Evolutionary conservation across 2,888 invertebrate species (phyloP).

Genomic region (Trichacis sp.): DNA sequence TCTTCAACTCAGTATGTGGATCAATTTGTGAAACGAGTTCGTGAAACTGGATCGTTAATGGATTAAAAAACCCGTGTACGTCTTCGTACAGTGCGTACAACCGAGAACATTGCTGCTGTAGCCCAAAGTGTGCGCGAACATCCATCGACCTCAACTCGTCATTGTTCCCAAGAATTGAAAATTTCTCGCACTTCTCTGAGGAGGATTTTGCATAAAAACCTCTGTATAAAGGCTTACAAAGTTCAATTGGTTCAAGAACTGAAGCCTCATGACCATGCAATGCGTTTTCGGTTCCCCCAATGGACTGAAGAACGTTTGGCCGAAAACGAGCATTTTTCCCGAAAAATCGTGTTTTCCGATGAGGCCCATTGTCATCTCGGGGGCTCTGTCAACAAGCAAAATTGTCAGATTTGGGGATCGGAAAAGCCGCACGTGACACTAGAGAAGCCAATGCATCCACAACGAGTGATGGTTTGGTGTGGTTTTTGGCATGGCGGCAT

Average conservation of each 20-base stretch:
- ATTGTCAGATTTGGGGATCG: not conserved
- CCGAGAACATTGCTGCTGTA: conserved; percentile 53
- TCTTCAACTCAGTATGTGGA: too few relatives aligned
- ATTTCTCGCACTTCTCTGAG: too few relatives aligned
- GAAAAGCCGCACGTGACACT: not conserved
- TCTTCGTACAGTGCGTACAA: not conserved
- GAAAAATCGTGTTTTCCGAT: not conserved
- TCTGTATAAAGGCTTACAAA: conserved; percentile 22
- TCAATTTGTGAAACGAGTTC: too few relatives aligned
- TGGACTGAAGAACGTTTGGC: conserved; percentile 9
- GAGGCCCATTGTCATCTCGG: not conserved
- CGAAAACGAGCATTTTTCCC: conserved; percentile 5
- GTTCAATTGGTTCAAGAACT: conserved; percentile 28
- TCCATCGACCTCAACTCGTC: conserved; percentile 30
- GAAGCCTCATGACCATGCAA: conserved; percentile 3
- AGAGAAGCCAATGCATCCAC: not conserved
- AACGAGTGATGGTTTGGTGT: conserved; percentile 5
- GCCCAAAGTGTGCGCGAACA: conserved; percentile 51
- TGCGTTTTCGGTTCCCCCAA: not conserved
- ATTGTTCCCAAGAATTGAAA: too few relatives aligned
- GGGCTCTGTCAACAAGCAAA: not conserved
- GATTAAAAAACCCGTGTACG: too few relatives aligned
- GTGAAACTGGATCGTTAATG: too few relatives aligned
- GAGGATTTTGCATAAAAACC: too few relatives aligned
- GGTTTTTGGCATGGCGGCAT: conserved; percentile 1